A percentile compares a stretch with the other conserved stretches of the same genome.
Conservation (phyloP, 2,797 vertebrate genomes). For the Paramormyrops hopkinsi region DNA sequence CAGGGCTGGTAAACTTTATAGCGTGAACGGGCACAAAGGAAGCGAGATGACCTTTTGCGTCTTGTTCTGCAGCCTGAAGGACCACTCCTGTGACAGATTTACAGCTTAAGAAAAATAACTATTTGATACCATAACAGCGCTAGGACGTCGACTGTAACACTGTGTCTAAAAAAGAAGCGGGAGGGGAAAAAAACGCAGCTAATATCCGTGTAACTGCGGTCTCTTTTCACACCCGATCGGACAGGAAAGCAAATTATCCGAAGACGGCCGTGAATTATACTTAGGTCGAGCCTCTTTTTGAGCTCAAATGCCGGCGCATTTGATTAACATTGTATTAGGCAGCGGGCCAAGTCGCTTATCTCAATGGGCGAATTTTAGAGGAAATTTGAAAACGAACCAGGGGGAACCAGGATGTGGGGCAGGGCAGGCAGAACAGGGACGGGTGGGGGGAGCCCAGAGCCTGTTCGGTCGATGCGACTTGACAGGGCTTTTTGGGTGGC, state of each 20-base stretch:
- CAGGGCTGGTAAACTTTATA: neutral
- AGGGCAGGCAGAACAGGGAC: neutral
- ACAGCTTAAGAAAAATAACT: neutral
- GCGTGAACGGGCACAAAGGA: neutral
- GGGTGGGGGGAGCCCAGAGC: neutral
- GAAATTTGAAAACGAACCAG: neutral
- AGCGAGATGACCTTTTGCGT: neutral
- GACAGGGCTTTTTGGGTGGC: neutral
- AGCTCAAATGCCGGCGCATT: conserved; percentile 1
- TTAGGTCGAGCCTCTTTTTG: conserved; percentile 13
- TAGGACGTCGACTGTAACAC: conserved; percentile 30
- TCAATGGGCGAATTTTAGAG: neutral
- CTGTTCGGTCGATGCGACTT: neutral
- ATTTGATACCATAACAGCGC: conserved; percentile 29
- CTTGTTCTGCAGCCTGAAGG: neutral
- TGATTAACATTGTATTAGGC: conserved; percentile 29
- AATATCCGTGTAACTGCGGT: conserved; percentile 36
- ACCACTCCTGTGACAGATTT: neutral
- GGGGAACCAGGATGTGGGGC: neutral
- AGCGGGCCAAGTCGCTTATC: neutral
- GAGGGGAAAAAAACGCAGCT: conserved; percentile 18
- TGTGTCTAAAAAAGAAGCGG: conserved; percentile 22
- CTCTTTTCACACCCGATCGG: conserved; percentile 27
- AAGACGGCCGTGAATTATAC: conserved; percentile 18
- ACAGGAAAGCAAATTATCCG: conserved; percentile 37